Conservation (phyloP, 1,140 invertebrate species). For the Drosophila auraria region DNA sequence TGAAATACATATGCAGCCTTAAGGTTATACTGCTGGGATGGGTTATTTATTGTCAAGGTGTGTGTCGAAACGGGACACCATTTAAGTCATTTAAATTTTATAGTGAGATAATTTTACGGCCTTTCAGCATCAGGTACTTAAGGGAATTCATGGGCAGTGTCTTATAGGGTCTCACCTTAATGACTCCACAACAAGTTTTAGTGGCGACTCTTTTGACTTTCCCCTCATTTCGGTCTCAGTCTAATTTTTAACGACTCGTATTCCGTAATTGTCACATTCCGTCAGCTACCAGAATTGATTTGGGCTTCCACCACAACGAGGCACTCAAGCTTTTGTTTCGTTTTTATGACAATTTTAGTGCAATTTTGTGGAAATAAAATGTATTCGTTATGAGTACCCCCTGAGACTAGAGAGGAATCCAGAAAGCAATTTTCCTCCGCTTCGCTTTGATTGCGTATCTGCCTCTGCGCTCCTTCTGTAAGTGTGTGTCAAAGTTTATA, state of each 20-base stretch:
- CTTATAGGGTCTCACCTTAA: constrained; percentile 43
- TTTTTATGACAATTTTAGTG: constrained; percentile 80
- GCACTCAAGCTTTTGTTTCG: constrained; percentile 35
- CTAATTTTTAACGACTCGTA: constrained; percentile 58
- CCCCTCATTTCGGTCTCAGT: constrained; percentile 1
- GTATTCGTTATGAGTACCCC: constrained; percentile 70
- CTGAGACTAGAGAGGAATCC: constrained; percentile 44
- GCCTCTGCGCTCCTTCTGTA: constrained; percentile 38
- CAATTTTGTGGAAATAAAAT: constrained; percentile 81
- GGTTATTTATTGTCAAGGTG: constrained; percentile 51
- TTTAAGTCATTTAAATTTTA: constrained; percentile 79
- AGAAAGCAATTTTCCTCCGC: constrained; percentile 47
- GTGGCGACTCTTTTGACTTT: constrained; percentile 31
- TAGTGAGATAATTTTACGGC: constrained; percentile 71
- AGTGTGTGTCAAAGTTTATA: constrained; percentile 79
- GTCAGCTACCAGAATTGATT: constrained; percentile 78
- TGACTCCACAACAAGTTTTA: constrained; percentile 57
- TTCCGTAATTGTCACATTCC: constrained; percentile 77
- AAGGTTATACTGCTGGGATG: constrained; percentile 33
- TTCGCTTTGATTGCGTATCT: constrained; percentile 67
- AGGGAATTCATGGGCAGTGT: constrained; percentile 42
- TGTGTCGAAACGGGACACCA: constrained; percentile 72
- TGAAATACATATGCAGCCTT: constrained; percentile 52
- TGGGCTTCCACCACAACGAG: constrained; percentile 29
- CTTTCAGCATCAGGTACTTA: constrained; percentile 63